A percentile compares a stretch with the other conserved stretches of the same genome.
These are phyloP conservation scores for Hesperia comma DNA, from an alignment of 2,888 invertebrate genomes.

Conservation along the genomic window DNA sequence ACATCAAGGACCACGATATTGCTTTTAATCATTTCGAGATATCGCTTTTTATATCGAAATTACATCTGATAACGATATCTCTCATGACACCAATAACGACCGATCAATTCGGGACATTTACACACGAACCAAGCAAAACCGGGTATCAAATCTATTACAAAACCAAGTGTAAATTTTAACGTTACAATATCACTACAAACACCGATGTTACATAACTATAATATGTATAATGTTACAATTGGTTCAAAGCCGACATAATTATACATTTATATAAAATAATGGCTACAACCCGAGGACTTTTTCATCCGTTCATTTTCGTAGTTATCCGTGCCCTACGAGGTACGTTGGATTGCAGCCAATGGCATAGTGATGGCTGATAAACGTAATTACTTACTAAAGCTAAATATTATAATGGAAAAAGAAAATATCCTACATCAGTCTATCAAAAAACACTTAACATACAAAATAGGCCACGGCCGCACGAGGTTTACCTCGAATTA, in stretches of 20 bases:
- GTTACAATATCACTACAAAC: slow-evolving; percentile 33
- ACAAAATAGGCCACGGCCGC: slow-evolving; percentile 61
- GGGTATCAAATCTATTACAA: slow-evolving; percentile 1
- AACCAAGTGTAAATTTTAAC: slow-evolving; percentile 26
- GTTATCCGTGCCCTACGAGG: background rate
- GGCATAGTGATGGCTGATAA: slow-evolving; percentile 28
- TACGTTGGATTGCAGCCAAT: slow-evolving; percentile 7
- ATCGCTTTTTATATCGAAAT: too few relatives aligned
- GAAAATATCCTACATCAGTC: slow-evolving; percentile 58
- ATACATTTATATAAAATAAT: slow-evolving; percentile 28
- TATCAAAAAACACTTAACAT: slow-evolving; percentile 62
- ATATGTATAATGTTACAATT: slow-evolving; percentile 33
- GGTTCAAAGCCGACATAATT: slow-evolving; percentile 35
- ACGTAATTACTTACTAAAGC: slow-evolving; percentile 37
- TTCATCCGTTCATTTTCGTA: background rate
- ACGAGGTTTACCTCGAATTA: slow-evolving; percentile 38
- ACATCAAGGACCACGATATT: too few relatives aligned
- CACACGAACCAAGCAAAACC: slow-evolving; percentile 7
- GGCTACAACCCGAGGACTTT: background rate
- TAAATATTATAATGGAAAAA: slow-evolving; percentile 38
- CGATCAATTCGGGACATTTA: background rate
- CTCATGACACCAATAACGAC: background rate
- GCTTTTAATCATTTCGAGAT: too few relatives aligned
- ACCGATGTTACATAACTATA: slow-evolving; percentile 33
- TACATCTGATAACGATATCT: too few relatives aligned